Evolutionary conservation across 2,888 invertebrate genomes (phyloP).

Genomic region (Diarsia mendica): DNA sequence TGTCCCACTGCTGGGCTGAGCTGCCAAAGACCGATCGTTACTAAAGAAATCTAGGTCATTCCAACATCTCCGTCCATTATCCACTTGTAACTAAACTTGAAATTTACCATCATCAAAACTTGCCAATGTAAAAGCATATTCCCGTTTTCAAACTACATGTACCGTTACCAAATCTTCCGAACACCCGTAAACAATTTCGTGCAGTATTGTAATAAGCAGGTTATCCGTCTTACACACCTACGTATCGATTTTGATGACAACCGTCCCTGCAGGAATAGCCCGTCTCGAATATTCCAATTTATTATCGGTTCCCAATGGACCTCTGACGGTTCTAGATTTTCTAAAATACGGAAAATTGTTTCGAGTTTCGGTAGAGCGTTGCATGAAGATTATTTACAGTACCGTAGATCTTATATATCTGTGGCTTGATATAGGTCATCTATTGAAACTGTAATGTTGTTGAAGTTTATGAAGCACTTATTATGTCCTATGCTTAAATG

Average conservation of each 20-base stretch:
- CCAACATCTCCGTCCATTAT: neutral
- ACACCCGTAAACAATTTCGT: constrained; percentile 20
- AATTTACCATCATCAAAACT: neutral
- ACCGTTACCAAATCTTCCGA: neutral
- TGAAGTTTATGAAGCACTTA: no score
- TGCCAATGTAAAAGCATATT: neutral
- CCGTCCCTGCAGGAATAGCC: constrained; percentile 36
- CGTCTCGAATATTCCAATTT: constrained; percentile 61
- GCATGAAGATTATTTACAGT: neutral
- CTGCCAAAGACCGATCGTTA: neutral
- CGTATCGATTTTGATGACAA: constrained; percentile 51
- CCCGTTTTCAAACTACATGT: neutral
- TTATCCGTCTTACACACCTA: constrained; percentile 36
- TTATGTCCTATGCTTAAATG: no score
- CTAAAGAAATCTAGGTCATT: neutral
- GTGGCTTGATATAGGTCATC: neutral
- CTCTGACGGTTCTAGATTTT: constrained; percentile 36
- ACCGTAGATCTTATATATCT: neutral
- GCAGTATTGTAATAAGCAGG: constrained; percentile 14
- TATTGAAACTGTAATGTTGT: no score
- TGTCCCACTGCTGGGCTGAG: neutral
- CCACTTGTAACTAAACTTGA: neutral
- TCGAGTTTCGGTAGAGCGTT: constrained; percentile 3
- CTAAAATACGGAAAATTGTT: constrained; percentile 37
- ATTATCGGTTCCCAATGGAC: constrained; percentile 48